Conservation (phyloP, 2,113 vertebrate genomes). For the Machaerirhynchus nigripectus region DNA sequence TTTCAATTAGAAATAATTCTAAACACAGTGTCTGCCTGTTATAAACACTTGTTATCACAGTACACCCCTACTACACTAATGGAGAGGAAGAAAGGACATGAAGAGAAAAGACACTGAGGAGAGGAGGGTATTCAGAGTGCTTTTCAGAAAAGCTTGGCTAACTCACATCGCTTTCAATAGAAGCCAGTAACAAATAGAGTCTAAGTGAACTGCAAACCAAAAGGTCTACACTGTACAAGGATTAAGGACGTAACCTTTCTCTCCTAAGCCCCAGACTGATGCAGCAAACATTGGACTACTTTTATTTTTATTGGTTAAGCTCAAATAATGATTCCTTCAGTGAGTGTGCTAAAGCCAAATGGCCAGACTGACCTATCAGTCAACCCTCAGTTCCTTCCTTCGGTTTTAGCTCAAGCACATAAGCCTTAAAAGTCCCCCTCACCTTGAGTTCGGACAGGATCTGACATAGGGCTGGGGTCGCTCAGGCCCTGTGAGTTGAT, state of each 20-base stretch:
- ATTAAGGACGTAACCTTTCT: neutral
- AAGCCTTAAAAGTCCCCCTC: neutral
- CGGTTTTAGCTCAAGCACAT: neutral
- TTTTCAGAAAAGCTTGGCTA: neutral
- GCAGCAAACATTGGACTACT: neutral
- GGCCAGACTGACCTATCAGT: neutral
- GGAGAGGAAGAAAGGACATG: neutral
- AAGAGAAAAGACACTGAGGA: neutral
- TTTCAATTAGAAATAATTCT: neutral
- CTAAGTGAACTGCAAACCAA: neutral
- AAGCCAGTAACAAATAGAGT: neutral
- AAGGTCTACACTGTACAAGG: neutral
- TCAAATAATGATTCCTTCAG: neutral
- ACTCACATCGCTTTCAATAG: neutral
- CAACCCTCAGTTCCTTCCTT: neutral
- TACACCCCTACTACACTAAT: neutral
- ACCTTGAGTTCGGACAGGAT: conserved; percentile 98
- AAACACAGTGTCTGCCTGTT: neutral
- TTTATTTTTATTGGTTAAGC: neutral
- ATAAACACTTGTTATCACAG: neutral
- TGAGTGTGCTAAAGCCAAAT: neutral
- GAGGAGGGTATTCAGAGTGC: neutral
- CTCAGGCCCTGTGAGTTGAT: conserved; percentile 94
- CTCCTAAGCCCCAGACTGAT: neutral
- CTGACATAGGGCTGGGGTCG: conserved; percentile 96